Evolutionary conservation across 2,888 invertebrate species (phyloP).

Genomic region (Mongoloraphidia duomilia): DNA sequence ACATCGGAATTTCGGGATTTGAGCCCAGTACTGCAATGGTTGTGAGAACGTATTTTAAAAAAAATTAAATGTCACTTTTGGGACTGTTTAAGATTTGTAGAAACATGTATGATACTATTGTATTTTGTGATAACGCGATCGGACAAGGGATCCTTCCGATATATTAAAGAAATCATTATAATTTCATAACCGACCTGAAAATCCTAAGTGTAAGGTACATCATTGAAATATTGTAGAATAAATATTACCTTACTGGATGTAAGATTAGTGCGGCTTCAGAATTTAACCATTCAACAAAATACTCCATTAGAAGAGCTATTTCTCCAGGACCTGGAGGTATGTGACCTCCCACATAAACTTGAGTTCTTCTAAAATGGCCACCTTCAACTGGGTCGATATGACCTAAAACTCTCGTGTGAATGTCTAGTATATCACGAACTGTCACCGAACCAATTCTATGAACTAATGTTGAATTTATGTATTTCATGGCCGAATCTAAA

Average conservation of each 20-base stretch:
- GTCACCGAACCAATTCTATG: slow-evolving; percentile 65
- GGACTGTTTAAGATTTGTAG: no score
- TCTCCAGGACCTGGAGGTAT: slow-evolving; percentile 79
- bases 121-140: no score
- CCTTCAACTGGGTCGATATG: slow-evolving; percentile 89
- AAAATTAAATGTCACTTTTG: no score
- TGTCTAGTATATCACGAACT: slow-evolving; percentile 76
- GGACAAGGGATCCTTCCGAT: no score
- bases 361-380: slow-evolving; percentile 54
- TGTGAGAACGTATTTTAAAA: no score
- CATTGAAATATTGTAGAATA: not conserved
- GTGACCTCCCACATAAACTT: slow-evolving; percentile 89
- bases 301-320: slow-evolving; percentile 66
- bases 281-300: slow-evolving; percentile 86
- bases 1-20: no score
- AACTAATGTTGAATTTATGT: slow-evolving; percentile 67
- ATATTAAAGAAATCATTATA: no score
- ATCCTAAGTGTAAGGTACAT: no score
- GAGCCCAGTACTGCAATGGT: no score
- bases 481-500: slow-evolving; percentile 88
- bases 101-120: no score
- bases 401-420: slow-evolving; percentile 84
- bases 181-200: no score
- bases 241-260: slow-evolving; percentile 64
- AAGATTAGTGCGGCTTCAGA: slow-evolving; percentile 72